These are phyloP conservation scores for Apodemia duryi DNA, from an alignment of 2,888 invertebrate genomes.

Conservation along the genomic window DNA sequence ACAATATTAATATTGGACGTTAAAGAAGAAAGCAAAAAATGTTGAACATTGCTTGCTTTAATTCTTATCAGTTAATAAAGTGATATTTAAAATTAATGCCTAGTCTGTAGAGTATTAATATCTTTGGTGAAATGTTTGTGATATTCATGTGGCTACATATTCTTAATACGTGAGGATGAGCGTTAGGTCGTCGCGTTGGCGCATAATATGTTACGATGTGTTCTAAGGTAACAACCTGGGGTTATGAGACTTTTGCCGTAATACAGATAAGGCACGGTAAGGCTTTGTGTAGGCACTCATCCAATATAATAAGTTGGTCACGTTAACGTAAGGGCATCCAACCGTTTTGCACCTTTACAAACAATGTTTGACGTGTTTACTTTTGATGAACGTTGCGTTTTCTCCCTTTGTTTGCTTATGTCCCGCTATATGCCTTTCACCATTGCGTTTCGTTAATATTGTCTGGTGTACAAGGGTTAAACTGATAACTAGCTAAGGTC, in stretches of 20 bases:
- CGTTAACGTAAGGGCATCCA: conserved; percentile 48
- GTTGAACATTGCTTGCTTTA: too few species aligned
- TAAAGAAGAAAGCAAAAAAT: too few species aligned
- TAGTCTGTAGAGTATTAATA: not conserved
- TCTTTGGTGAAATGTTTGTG: not conserved
- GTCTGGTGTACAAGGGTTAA: too few species aligned
- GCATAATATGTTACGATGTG: conserved; percentile 74
- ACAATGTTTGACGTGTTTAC: conserved; percentile 20
- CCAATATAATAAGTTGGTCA: conserved; percentile 66
- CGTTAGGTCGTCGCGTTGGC: conserved; percentile 54
- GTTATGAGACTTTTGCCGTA: conserved; percentile 69
- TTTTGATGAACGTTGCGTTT: not conserved
- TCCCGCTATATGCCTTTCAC: too few species aligned
- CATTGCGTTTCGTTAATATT: too few species aligned
- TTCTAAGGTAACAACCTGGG: conserved; percentile 71
- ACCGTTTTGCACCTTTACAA: conserved; percentile 55
- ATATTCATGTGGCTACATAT: conserved; percentile 65
- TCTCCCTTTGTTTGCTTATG: too few species aligned
- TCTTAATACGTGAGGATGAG: conserved; percentile 62
- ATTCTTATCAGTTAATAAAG: too few species aligned
- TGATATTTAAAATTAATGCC: not conserved
- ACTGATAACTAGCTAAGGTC: too few species aligned
- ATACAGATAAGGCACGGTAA: conserved; percentile 71
- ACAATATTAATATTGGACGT: too few species aligned
- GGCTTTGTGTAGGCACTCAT: conserved; percentile 63